phyloP scores from a whole-genome alignment of 92 coral and sea anemone genomes.

The Plumapathes pennacea region DNA sequence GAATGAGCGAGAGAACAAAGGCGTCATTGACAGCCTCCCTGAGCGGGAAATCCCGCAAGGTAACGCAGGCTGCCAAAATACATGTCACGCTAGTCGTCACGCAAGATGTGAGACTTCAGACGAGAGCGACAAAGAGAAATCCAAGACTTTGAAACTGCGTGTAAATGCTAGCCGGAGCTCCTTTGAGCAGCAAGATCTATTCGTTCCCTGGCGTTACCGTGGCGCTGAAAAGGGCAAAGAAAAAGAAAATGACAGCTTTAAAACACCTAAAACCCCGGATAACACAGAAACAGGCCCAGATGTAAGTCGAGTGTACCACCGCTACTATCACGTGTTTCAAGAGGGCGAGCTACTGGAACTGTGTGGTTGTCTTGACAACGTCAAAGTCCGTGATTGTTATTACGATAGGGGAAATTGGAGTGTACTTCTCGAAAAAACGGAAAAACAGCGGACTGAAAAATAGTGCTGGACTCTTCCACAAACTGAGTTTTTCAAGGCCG shows the following conservation, averaged over 20 bases:
- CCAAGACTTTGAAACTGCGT: constrained; percentile 25
- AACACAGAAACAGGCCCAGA: constrained; percentile 1
- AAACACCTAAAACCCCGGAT: not conserved
- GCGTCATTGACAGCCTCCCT: too few species aligned
- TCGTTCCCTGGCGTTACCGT: constrained; percentile 86
- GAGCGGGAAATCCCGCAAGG: too few species aligned
- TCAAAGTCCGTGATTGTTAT: constrained; percentile 56
- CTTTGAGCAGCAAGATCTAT: constrained; percentile 89
- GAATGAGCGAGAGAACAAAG: too few species aligned
- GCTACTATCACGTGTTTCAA: constrained; percentile 93
- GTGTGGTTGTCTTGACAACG: constrained; percentile 63
- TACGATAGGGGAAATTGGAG: constrained; percentile 99
- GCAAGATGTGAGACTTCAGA: too few species aligned
- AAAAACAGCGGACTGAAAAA: too few species aligned
- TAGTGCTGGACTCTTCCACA: too few species aligned
- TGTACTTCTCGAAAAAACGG: constrained; percentile 65
- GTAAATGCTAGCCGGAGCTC: constrained; percentile 67
- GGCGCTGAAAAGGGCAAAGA: constrained; percentile 31
- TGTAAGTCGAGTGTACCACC: constrained; percentile 72
- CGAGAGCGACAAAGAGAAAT: too few species aligned
- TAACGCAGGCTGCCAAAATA: too few species aligned
- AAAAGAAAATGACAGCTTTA: not conserved
- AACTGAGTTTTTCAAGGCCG: too few species aligned
- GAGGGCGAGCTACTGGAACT: constrained; percentile 79
- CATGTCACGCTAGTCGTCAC: too few species aligned